These are phyloP conservation scores for Amphiprion percula DNA, from an alignment of 2,113 vertebrate genomes.

Conservation along the genomic window DNA sequence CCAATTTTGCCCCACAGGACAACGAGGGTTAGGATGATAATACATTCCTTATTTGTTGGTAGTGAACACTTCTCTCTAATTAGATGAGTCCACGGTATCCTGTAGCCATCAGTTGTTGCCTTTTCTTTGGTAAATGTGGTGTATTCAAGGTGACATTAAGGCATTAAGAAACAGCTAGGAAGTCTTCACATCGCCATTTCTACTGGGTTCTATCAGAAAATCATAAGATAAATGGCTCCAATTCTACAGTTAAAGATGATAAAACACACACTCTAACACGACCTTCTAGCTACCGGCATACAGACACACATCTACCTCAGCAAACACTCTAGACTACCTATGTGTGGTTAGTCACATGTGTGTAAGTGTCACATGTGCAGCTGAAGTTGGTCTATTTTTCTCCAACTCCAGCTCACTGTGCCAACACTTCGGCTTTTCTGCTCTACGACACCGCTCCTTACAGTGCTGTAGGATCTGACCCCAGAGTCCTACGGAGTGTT, in stretches of 20 bases:
- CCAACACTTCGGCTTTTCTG: conserved; percentile 25
- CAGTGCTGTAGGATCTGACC: conserved; percentile 71
- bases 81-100: background rate
- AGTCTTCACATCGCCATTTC: background rate
- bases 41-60: too few species aligned
- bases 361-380: conserved; percentile 18
- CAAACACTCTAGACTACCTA: conserved; percentile 19
- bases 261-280: conserved; percentile 22
- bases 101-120: background rate
- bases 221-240: background rate
- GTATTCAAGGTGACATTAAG: conserved; percentile 52
- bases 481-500: conserved; percentile 84
- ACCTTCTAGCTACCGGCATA: background rate
- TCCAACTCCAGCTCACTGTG: background rate
- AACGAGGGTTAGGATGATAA: too few species aligned
- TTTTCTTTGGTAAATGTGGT: conserved; percentile 56
- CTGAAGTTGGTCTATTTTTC: conserved; percentile 6
- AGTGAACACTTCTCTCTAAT: background rate
- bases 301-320: conserved; percentile 30
- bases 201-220: conserved; percentile 8
- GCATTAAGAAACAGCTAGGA: conserved; percentile 23
- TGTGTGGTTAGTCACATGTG: background rate
- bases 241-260: conserved; percentile 29
- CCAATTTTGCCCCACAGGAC: too few species aligned
- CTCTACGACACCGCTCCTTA: conserved; percentile 79